Base-by-base conservation (phyloP, 2,888 invertebrate genomes). In the Athalia circularis region DNA sequence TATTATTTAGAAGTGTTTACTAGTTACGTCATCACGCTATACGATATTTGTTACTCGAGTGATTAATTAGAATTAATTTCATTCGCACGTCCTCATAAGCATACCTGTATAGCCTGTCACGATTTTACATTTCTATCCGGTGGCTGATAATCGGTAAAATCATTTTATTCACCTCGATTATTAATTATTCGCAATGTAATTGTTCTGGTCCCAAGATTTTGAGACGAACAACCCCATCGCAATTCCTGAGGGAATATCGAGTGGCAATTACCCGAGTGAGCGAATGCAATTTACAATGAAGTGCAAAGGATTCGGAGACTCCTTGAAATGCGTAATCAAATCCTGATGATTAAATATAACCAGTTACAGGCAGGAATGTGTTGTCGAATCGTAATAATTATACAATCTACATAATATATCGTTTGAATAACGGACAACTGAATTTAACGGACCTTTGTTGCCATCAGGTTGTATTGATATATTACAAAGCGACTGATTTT, bases 221-320 rank as follows among this genome's bases (percentile, higher is more conserved):
- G 0, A 29, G 29, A 29, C 29, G 29, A 29, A 29, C 2, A 29
- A 29, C 2, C 29, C 2, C 29, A 29, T 29, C 2, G 0, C 2
- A 29, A 29, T 29, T 29, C 29, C 29, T 47, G 13, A 8, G 57
- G 13, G 3, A 57, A 45, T 59, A 29, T 29, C 29, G 29, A 29
- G 29, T 2, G 29, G 29, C n/a, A 29, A 29, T 29, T 29, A 29
- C 29, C 29, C 29, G 29, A 29, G 29, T 72, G n/a, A n/a, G n/a
- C n/a, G 72, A 72, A 43, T 72, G 59, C 72, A 72, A 72, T 70
- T 52, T 50, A 47, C 57, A 13, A 57, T 57, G 47, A 57, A 70
- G 2, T 29, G 9, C 54, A n/a, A 7, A 9, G 9, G 45, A 59
- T 72, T 72, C 9, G 13, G 47, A 13, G 47, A 59, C 57, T 59